phyloP scores from a whole-genome alignment of 2,888 invertebrate species.

The Hedychridium roseum region DNA sequence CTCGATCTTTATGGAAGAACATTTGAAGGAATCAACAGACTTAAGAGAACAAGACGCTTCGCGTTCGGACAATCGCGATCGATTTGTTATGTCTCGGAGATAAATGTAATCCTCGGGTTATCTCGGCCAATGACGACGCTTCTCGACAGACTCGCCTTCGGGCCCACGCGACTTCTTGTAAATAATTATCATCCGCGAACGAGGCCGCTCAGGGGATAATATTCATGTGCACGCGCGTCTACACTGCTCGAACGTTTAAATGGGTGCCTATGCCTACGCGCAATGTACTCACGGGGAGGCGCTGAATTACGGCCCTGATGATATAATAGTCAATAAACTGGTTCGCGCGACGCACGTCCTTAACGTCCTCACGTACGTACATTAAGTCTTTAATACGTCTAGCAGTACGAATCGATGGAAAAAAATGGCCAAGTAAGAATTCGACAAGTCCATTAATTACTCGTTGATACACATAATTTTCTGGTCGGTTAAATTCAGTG shows the following conservation, averaged over 20 bases:
- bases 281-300: slow-evolving; percentile 19
- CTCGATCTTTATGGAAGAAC: too few species aligned
- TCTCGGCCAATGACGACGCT: slow-evolving; percentile 11
- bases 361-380: slow-evolving; percentile 9
- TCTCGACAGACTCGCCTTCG: slow-evolving; percentile 13
- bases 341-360: slow-evolving; percentile 29
- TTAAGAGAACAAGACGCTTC: slow-evolving; percentile 1
- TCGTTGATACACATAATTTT: too few species aligned
- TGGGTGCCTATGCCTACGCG: slow-evolving; percentile 5
- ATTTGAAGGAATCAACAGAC: too few species aligned
- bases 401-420: too few species aligned
- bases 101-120: slow-evolving; percentile 9
- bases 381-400: too few species aligned
- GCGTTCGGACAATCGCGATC: slow-evolving; percentile 8
- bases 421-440: too few species aligned
- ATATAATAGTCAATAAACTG: slow-evolving; percentile 44
- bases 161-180: slow-evolving; percentile 28
- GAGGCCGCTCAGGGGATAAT: slow-evolving; percentile 13
- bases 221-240: slow-evolving; percentile 10
- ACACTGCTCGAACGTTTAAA: slow-evolving; percentile 9
- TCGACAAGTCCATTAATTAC: too few species aligned
- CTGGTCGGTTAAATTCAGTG: too few species aligned
- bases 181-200: slow-evolving; percentile 37
- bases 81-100: slow-evolving; percentile 20
- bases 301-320: slow-evolving; percentile 36